A percentile compares a stretch with the other conserved stretches of the same genome.
Evolutionary conservation across 2,888 invertebrate genomes (phyloP).

Genomic region (Noctua comes): DNA sequence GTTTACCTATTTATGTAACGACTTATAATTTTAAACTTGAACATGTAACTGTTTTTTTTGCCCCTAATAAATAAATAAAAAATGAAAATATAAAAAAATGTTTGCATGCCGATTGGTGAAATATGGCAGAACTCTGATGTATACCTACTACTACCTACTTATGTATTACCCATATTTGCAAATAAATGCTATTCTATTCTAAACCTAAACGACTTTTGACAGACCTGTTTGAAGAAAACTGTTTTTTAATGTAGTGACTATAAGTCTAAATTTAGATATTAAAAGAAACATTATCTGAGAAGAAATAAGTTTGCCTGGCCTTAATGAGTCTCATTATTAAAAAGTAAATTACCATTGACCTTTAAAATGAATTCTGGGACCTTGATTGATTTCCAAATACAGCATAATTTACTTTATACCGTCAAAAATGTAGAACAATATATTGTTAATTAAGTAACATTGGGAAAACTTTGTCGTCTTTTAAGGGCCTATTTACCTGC

Average conservation of each 20-base stretch:
- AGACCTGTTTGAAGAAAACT: not conserved
- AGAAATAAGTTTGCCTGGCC: not conserved
- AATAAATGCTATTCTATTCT: no score
- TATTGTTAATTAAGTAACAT: not conserved
- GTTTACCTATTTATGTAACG: no score
- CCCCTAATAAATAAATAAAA: no score
- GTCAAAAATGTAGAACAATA: not conserved
- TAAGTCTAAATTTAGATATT: not conserved
- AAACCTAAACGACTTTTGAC: no score
- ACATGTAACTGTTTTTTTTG: no score
- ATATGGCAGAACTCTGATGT: no score
- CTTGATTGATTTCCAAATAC: not conserved
- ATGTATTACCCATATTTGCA: no score
- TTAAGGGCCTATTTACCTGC: not conserved
- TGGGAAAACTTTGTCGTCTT: no score
- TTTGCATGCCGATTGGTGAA: no score
- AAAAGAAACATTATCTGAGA: not conserved
- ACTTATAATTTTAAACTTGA: no score
- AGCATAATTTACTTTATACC: not conserved
- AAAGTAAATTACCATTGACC: not conserved
- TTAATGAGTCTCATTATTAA: constrained; percentile 13
- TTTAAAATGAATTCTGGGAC: constrained; percentile 1
- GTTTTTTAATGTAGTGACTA: not conserved
- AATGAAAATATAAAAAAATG: no score
- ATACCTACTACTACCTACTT: no score